Base-by-base conservation (phyloP, 1,140 invertebrate genomes). In the Drosophila punjabiensis region DNA sequence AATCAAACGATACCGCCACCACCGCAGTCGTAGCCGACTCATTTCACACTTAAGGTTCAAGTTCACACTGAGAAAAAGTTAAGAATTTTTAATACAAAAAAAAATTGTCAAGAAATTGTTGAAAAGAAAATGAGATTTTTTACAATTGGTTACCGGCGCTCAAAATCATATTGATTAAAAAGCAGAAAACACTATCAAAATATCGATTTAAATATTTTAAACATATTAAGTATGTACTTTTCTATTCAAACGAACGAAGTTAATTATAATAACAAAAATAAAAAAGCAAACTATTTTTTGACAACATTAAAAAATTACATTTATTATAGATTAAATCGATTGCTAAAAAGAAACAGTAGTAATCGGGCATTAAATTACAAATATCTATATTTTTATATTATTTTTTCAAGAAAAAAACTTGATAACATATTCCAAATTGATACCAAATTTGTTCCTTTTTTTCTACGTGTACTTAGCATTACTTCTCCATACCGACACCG, bases 41-140 rank as follows among this genome's bases (percentile, higher is more conserved):
- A 82, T 79, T 89, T 89, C 82, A 86, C 86, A 90, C 79, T 89
- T 90, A 64, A 90, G 70, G 66, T 74, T 78, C 66, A 52, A 64
- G 53, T 43, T 66, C 47, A 61, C 41, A 71, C 68, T 11, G 24
- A 18, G 14, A 33, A 18, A 11, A 37, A 52, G 13, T 20, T 33
- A 0, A 0, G 20, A 18, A 0, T 18, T 53, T 18, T 32, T 9
- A 3, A 3, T 3, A 0, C 11, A 24, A 45, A 8, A 13, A 18
- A 4, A 14, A 11, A 5, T 1, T 20, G 11, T 20, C 3, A 24
- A 24, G 5, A 43, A 10, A 20, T 14, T 6, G 0, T 14, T 24
- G 1, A 24, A 24, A 48, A 8, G 5, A 3, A 4, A 24, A 7
- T 24, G 8, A 14, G 13, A 3, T 0, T 2, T 47, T 47, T 47